Evolutionary conservation across 2,113 vertebrate species (phyloP), one percentile per base, ranked within the genome.

Genomic region (Mesocricetus auratus): DNA sequence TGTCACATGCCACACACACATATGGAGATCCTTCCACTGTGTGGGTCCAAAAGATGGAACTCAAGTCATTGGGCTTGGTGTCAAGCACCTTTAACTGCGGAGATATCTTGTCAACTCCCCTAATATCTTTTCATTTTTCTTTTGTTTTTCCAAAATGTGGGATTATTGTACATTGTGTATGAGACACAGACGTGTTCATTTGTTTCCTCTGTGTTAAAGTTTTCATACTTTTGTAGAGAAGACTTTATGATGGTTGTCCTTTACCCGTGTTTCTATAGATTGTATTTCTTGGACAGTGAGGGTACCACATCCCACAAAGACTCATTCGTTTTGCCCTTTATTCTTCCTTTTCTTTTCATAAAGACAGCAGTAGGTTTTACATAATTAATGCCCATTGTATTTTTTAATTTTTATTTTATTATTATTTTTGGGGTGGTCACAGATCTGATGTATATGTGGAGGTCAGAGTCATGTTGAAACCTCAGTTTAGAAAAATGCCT

Each of bases 111-210:
- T 33, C 66, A 16, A 7, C 31, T 4, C 31, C 31, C 36, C 13
- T 90, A 79, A 89, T 60, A 39, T 71, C 66, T n/a, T 6, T 82
- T 85, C 17, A 68, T 4, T 77, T 42, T 66, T 82, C n/a, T 89
- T 42, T 88, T 58, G 50, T 62, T 86, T 90, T 87, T 86, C 71
- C 89, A 96, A 96, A 86, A 73, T 83, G 19, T 66, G 19, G 0
- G 8, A 3, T 77, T 89, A 45, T 79, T 31, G 74, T 24, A 56
- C 21, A 33, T 17, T 13, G 5, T 74, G 5, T 56, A 17, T 66
- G 33, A 86, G 33, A 79, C 74, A 16, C 29, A 69, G 26, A 50
- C 45, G 19, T 88, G 7, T 81, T 78, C 47, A 50, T 78, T 29
- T 68, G 24, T 75, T 29, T 64, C 26, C 47, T 83, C 19, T 64